Evolutionary conservation across 1,140 invertebrate species (phyloP).

Genomic region (Zeugodacus cucurbitae): DNA sequence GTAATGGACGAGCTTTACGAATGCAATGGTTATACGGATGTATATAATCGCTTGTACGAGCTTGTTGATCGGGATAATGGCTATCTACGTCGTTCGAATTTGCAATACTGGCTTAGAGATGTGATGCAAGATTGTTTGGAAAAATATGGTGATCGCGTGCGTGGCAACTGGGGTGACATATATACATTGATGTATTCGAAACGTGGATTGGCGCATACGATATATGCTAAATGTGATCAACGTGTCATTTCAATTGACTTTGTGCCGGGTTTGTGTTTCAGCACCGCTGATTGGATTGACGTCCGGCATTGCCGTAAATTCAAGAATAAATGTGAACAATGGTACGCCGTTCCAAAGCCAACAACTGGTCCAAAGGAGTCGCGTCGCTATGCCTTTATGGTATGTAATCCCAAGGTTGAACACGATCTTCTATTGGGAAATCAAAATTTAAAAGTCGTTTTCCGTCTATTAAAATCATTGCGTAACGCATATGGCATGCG

Average conservation of each 20-base stretch:
- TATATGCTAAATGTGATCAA: slow-evolving; percentile 39
- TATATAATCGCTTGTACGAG: neutral
- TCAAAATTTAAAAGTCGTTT: slow-evolving; percentile 41
- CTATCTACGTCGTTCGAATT: slow-evolving; percentile 37
- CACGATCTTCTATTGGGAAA: neutral
- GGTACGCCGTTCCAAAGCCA: slow-evolving; percentile 47
- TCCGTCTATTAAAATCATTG: slow-evolving; percentile 49
- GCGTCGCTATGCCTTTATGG: slow-evolving; percentile 45
- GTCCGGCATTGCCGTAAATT: neutral
- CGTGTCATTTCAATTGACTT: slow-evolving; percentile 50
- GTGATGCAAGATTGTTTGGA: slow-evolving; percentile 43
- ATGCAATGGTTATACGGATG: neutral
- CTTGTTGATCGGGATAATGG: slow-evolving; percentile 42
- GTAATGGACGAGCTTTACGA: neutral
- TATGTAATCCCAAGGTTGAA: slow-evolving; percentile 44
- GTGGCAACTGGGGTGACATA: neutral
- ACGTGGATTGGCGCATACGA: slow-evolving; percentile 44
- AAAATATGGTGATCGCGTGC: neutral
- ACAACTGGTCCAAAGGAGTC: slow-evolving; percentile 14
- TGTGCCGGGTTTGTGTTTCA: slow-evolving; percentile 51
- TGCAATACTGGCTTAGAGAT: slow-evolving; percentile 47
- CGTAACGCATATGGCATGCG: slow-evolving; percentile 44
- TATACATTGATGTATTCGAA: slow-evolving; percentile 45
- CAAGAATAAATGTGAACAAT: neutral
- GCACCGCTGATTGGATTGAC: neutral